A percentile compares a stretch with the other conserved stretches of the same genome.
phyloP scores from a whole-genome alignment of 1,140 invertebrate species.

The Oedothorax gibbosus region DNA sequence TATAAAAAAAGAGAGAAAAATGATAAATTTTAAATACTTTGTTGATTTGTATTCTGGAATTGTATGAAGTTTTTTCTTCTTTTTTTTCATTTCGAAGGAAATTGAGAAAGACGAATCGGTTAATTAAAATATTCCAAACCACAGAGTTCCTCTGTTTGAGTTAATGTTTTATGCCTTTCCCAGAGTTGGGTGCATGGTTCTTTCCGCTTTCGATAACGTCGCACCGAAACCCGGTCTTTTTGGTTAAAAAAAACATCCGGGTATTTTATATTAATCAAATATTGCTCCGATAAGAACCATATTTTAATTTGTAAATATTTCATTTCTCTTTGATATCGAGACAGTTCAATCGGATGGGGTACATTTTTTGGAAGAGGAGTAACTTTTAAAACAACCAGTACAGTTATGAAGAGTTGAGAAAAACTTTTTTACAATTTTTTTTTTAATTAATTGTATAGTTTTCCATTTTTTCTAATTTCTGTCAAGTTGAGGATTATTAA shows the following conservation, averaged over 20 bases:
- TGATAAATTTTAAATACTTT: conserved; percentile 40
- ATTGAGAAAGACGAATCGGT: conserved; percentile 46
- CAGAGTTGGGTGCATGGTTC: background rate
- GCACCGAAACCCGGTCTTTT: conserved; percentile 14
- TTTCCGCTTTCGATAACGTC: conserved; percentile 29
- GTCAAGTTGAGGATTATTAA: background rate
- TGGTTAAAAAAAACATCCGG: conserved; percentile 28
- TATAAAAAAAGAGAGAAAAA: background rate
- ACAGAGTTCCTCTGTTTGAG: background rate
- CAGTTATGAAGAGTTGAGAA: background rate
- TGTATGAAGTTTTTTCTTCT: conserved; percentile 21
- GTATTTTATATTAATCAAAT: conserved; percentile 46
- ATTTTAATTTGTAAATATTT: too few relatives aligned
- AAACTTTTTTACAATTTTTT: background rate
- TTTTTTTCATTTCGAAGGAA: background rate
- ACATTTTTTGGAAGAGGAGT: background rate
- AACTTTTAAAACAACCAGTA: background rate
- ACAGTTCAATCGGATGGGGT: background rate
- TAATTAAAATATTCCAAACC: conserved; percentile 42
- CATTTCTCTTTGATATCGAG: background rate
- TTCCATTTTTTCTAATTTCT: background rate
- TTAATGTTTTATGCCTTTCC: background rate
- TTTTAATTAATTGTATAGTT: background rate
- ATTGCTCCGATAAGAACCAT: conserved; percentile 1
- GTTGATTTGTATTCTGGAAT: conserved; percentile 37